Evolutionary conservation across 2,113 vertebrate species (phyloP), one percentile per base, ranked within the genome.

Genomic region (Chroicocephalus ridibundus): DNA sequence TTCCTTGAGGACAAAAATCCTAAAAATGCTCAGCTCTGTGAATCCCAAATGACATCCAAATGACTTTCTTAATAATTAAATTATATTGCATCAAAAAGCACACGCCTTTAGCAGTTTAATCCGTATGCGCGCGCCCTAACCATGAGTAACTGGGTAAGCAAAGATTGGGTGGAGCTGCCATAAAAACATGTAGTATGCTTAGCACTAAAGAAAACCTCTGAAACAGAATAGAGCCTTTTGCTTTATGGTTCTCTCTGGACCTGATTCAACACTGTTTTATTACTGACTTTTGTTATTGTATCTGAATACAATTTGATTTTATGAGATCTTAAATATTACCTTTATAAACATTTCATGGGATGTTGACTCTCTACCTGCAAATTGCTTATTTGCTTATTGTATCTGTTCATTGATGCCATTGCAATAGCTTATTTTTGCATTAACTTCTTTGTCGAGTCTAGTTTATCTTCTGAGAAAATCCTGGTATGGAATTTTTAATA

Each of bases 331-430:
- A 97, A 97, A 95, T 97, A 97, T 97, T 94, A 96, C 78, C 81
- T 97, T 96, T 96, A 97, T 95, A 97, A 97, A 97, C 89, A 95
- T 95, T 97, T 96, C 95, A 97, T 94, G 93, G 86, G 66, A 94
- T 95, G 93, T 95, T 97, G 91, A 94, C 86, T 96, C 70, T 95
- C 55, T 94, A 92, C 94, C 93, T 94, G 84, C 81, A 97, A 97
- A 96, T 93, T 97, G 89, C 86, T 94, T 96, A 95, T 97, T 96
- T 96, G 92, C 55, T 93, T 94, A 94, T 92, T 94, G 75, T 95
- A 85, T 94, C 86, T 93, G 93, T 21, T 96, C 84, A 89, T 60
- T 91, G 82, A 95, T 93, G 93, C 49, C 78, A 86, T 7, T 93
- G 93, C 70, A 97, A 94, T 91, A 90, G 94, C 79, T 95, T 95